Base-by-base conservation (phyloP, 92 coral and sea anemone genomes). In the Zoanthus sansibaricus region DNA sequence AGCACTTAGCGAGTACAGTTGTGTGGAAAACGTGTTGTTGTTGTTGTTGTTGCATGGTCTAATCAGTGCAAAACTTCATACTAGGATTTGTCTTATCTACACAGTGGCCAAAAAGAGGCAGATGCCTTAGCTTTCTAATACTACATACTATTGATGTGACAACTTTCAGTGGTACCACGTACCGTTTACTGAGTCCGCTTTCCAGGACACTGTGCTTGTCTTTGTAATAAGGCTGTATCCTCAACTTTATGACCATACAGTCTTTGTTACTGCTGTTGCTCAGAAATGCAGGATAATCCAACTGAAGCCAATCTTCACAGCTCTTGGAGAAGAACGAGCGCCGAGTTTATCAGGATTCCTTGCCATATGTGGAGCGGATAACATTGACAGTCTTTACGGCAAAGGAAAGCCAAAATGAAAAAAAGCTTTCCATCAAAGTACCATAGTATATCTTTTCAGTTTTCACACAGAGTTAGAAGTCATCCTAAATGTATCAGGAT, bases 191-290 rank as follows among this genome's bases (percentile, higher is more conserved):
- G 25, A 31, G 18, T 68, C 25, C 72, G 18, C 72, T 68, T 33
- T 68, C 72, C 72, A 68, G 62, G 25, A 56, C 62, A 68, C 31
- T 68, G 72, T 68, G 72, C 72, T 68, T 68, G 72, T 68, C 13
- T 33, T 68, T 5, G 72, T n/a, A 68, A 4, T 68, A 33, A 68
- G 72, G 72, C 31, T 31, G 72, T 68, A 68, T 68, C 72, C 72
- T 68, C 72, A 17, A 68, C 72, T 68, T 68, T 68, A 33, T 68
- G 72, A 68, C 72, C 70, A 62, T 62, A 62, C 70, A 62, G 70
- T 62, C 70, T 62, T 62, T 62, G 70, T 62, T 62, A 62, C 70
- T 62, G 70, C 1, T 62, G 70, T 1, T 62, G 70, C 12, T 62
- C 70, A 62, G 70, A 62, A 1, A 62, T 16, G 13, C 72, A 15